Evolutionary conservation across 1,140 invertebrate genomes (phyloP), one percentile per base, ranked within the genome.

Genomic region (Lucilia cuprina): DNA sequence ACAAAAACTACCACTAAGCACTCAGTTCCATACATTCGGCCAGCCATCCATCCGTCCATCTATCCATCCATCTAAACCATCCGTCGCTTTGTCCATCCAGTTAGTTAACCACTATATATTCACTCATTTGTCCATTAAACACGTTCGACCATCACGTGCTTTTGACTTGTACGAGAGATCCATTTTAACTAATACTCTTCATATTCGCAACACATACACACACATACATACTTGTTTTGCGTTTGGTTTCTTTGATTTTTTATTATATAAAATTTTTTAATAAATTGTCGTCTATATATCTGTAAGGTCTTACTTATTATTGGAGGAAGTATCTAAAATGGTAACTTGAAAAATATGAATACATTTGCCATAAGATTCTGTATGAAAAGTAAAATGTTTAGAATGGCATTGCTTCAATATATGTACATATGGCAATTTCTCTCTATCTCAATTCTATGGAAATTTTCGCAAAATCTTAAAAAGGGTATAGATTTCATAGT

Each of bases 111-210:
- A 70, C 14, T 60, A 2, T 49, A 2, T 34, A 34, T 82, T 82
- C 30, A 82, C n/a, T 65, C 49, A 82, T 82, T 82, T 82, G 80
- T 82, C 80, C 49, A 82, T 55, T 55, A 34, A 50, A 55, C 47
- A 82, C 80, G 47, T 55, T 82, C 80, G 87, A 86, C 87, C 86
- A 89, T 88, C 88, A 89, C 88, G 88, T 88, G 89, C 89, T 89
- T 19, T 85, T 89, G 87, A 87, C 86, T 86, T 86, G 87, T 84
- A 89, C 88, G 88, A 89, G 87, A 85, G 88, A 85, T 89, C 87
- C 88, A 89, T 89, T 89, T 86, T 86, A 89, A 89, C 78, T 75
- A 75, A 82, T 74, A 19, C 19, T 21, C 12, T 30, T 17, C 14
- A 14, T 60, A n/a, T n/a, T 60, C 25, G 25, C 25, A 30, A 30